Conservation (phyloP, 2,888 invertebrate genomes). For the Watsonalla binaria region DNA sequence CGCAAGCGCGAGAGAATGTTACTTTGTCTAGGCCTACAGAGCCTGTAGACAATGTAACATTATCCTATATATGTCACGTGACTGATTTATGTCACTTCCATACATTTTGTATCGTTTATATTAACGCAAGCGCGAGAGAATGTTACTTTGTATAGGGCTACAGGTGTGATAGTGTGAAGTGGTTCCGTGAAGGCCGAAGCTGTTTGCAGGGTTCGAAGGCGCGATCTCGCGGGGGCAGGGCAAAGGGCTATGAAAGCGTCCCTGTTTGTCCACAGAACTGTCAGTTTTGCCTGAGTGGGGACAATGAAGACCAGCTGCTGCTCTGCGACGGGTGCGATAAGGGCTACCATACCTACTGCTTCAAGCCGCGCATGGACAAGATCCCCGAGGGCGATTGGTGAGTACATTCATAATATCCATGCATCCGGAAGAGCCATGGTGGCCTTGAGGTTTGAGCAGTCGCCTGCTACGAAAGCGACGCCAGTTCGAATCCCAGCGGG, state of each 20-base stretch:
- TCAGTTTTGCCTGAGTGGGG: conserved; percentile 97
- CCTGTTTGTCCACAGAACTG: conserved; percentile 85
- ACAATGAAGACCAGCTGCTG: conserved; percentile 96
- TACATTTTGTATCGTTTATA: too few species aligned
- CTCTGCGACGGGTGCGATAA: conserved; percentile 99
- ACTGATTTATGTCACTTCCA: too few species aligned
- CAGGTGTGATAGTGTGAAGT: background rate
- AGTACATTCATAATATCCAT: too few species aligned
- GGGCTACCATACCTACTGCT: conserved; percentile 99
- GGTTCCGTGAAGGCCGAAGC: background rate
- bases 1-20: too few species aligned
- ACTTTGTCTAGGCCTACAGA: too few species aligned
- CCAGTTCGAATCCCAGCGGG: too few species aligned
- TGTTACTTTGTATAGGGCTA: background rate
- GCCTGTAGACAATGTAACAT: too few species aligned
- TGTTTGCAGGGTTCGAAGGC: background rate
- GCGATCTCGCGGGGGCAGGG: conserved; percentile 5
- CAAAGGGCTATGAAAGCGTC: background rate
- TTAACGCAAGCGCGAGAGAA: too few species aligned
- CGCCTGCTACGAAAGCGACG: too few species aligned
- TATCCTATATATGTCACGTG: too few species aligned
- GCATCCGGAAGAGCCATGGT: too few species aligned
- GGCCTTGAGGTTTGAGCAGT: too few species aligned
- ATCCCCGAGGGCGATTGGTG: conserved; percentile 99
- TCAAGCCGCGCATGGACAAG: conserved; percentile 96